Evolutionary conservation across 2,113 vertebrate genomes (phyloP), one percentile per base, ranked within the genome.

Genomic region (Tenrec ecaudatus): DNA sequence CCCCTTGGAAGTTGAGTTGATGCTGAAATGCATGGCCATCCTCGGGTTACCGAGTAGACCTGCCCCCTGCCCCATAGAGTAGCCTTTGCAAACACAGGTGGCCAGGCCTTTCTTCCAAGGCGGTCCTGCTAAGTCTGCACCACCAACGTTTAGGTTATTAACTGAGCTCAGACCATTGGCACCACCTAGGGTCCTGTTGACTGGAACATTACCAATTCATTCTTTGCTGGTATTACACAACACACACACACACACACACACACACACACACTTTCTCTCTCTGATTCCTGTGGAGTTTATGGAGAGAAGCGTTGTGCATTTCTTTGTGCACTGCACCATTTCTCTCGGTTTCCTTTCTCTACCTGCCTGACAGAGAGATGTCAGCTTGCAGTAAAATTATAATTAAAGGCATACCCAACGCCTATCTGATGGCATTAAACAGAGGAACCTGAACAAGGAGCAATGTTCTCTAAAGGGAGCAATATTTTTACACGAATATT

Each of bases 401-500:
- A 88, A 66, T 93, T 82, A 81, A 76, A 80, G 62, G 57, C 43
- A 2, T 2, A 82, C 88, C 89, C 88, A 71, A 33, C 77, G 40
- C 86, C 2, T 1, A 77, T 71, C 95, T 4, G 36, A 69, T 0
- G 76, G 89, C 60, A 83, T 86, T 88, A 66, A 89, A 81, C 66
- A 92, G 84, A 86, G 85, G 75, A 71, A 47, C 9, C 14, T 31
- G 86, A 25, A 77, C 25, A 0, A 58, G 90, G 83, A 89, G 57
- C 88, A 62, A 8, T 23, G 89, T 81, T 75, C 90, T 91, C 85
- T 62, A 57, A 81, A 38, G 53, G 66, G 38, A 78, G 80, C 95
- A 95, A 97, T 15, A 17, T 93, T 82, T 96, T 95, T 86, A 93
- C 88, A 64, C 0, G 64, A 85, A 84, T 91, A 91, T 90, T 91